Evolutionary conservation across 2,797 vertebrate species (phyloP).

Genomic region (Etheostoma nigrum): DNA sequence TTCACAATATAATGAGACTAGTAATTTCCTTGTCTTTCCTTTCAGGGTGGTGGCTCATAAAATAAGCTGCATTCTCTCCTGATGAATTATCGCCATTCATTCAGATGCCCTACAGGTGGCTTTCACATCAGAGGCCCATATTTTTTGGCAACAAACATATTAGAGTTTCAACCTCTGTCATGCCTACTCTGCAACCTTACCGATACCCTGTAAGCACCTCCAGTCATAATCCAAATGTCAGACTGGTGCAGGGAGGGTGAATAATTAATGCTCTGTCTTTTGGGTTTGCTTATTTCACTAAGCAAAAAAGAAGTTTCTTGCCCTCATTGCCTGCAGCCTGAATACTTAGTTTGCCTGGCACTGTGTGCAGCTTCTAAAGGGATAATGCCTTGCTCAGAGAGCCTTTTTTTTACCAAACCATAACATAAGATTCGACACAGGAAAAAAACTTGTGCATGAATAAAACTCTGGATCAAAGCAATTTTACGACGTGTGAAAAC

Average conservation of each 20-base stretch:
- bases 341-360: constrained; percentile 75
- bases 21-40: constrained; percentile 60
- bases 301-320: constrained; percentile 73
- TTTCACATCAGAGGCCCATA: constrained; percentile 61
- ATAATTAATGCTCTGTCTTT: constrained; percentile 82
- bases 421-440: constrained; percentile 66
- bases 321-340: constrained; percentile 61
- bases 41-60: constrained; percentile 49
- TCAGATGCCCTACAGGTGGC: constrained; percentile 55
- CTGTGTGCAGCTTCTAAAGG: constrained; percentile 64
- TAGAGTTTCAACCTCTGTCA: constrained; percentile 70
- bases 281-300: constrained; percentile 74
- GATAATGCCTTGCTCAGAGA: constrained; percentile 69
- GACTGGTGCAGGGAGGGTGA: constrained; percentile 68
- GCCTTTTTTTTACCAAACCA: constrained; percentile 53
- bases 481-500: constrained; percentile 12
- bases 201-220: constrained; percentile 71
- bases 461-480: constrained; percentile 68
- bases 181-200: constrained; percentile 70
- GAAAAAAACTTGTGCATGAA: constrained; percentile 64
- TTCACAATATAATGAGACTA: constrained; percentile 57
- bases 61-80: constrained; percentile 50
- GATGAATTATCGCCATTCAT: constrained; percentile 65
- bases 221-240: constrained; percentile 78
- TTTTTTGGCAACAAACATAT: constrained; percentile 74